Conservation (phyloP, 37 sponge, comb jelly and placozoan species). For the Oopsacas minuta region DNA sequence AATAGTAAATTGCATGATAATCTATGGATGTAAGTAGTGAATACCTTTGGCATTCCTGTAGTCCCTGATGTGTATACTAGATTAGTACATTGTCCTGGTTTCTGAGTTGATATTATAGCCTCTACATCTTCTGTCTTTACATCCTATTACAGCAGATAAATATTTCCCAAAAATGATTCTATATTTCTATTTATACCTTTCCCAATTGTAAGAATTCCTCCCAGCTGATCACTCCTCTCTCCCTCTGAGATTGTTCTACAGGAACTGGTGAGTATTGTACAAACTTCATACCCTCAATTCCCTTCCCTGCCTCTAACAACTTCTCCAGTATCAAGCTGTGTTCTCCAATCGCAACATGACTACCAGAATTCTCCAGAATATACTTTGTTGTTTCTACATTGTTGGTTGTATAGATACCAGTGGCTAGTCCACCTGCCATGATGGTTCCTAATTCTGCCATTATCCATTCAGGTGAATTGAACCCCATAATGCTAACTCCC, state of each 20-base stretch:
- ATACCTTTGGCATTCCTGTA: conserved; percentile 76
- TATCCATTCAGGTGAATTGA: conserved; percentile 84
- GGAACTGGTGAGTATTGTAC: conserved; percentile 56
- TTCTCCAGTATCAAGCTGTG: conserved; percentile 67
- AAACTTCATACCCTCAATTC: conserved; percentile 18
- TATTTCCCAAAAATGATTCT: conserved; percentile 28
- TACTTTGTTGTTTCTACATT: conserved; percentile 58
- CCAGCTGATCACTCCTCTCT: conserved; percentile 56
- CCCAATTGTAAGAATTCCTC: conserved; percentile 51
- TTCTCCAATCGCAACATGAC: conserved; percentile 62
- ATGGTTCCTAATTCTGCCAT: conserved; percentile 52
- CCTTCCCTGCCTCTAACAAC: conserved; percentile 58
- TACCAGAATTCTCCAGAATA: conserved; percentile 59
- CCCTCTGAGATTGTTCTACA: conserved; percentile 37
- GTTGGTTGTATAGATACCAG: conserved; percentile 74
- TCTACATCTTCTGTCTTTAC: not conserved
- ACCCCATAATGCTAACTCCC: conserved; percentile 73
- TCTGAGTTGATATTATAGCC: conserved; percentile 25
- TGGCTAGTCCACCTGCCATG: conserved; percentile 55
- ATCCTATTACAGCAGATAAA: not conserved
- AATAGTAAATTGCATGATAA: not conserved
- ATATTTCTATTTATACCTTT: conserved; percentile 42
- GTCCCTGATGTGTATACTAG: conserved; percentile 91
- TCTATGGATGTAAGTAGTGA: not conserved
- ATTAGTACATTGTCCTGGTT: conserved; percentile 63